Base-by-base conservation (phyloP, 2,888 invertebrate genomes). In the Sminthurides aquaticus region DNA sequence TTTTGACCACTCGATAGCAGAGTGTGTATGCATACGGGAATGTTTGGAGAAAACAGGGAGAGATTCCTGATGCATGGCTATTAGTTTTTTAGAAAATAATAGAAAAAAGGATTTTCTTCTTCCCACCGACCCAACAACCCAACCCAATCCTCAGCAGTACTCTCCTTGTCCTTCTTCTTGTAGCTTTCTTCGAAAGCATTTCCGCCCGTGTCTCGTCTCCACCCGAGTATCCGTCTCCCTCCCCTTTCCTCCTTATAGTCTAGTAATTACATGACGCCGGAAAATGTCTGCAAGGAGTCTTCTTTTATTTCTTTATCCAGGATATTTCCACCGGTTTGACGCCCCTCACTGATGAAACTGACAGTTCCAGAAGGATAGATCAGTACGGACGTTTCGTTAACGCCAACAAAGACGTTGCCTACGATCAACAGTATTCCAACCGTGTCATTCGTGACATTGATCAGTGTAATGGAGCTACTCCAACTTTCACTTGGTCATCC, bases 351-450 rank as follows among this genome's bases (percentile, higher is more conserved):
- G 74, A 74, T 54, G 74, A 71, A 27, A 52, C 49, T 52, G 69
- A 70, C 52, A 69, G 69, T 34, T 69, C 71, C 5, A 43, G 74
- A 49, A 59, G 71, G 56, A 74, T 74, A 56, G 74, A 74, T 61
- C 71, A 71, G 56, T 70, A 70, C 60, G 74, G 74, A 25, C 69
- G 73, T 2, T 74, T 69, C 61, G 73, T 74, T 11, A 71, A 68
- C 57, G 56, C 73, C 8, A 72, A 73, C 56, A 71, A 72, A 52
- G 74, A 74, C 65, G 70, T 74, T 57, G 74, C 73, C 52, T 74
- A 74, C 49, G 71, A 74, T 63, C 72, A 74, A 59, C 74, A 74
- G 58, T 73, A 72, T 62, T 69, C 71, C 20, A 73, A 72, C 56
- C 60, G 74, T 49, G 69, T 73, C 62, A 71, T 74, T 43, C 63